Base-by-base conservation (phyloP, 2,797 vertebrate species). In the Dallia pectoralis region DNA sequence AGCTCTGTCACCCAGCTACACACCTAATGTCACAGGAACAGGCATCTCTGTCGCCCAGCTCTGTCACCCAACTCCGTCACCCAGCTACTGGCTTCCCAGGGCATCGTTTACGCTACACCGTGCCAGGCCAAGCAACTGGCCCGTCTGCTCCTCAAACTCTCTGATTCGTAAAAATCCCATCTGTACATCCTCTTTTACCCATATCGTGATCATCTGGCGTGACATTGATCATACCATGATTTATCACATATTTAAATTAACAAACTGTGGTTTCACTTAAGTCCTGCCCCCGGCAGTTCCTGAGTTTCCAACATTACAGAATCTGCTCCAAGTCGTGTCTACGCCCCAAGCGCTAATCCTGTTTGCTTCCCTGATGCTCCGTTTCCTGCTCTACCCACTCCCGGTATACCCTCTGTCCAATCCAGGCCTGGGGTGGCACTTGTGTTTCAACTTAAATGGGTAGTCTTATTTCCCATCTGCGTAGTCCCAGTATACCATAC, bases 391-490 rank as follows among this genome's bases (percentile, higher is more conserved):
- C 15, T 22, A 12, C 66, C 85, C 73, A 61, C 86, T 86, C 79
- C 87, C 84, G 82, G 65, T 87, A 86, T 88, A 87, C 77, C 85
- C 85, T 81, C 79, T 71, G 75, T 83, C 85, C 85, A 86, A 84
- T 77, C 77, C 76, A 88, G 88, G 87, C 88, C 87, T 89, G 86
- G 87, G 83, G 85, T 84, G 86, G 88, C 86, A 90, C 89, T 88
- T 89, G 84, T 86, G 82, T 84, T 86, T 84, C 44, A 82, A 87
- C 89, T 83, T 81, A 88, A 88, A 86, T 32, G 69, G 69, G 73
- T 79, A 85, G 89, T 87, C 88, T 87, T 91, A 81, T 88, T 89
- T 86, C 83, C 81, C 88, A 89, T 92, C 87, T 89, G 82, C 78
- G 78, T 82, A 86, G 89, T 82, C 71, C 69, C 81, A 82, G 86